phyloP scores from a whole-genome alignment of 1,140 invertebrate genomes.

The Sycophaga agraensis region DNA sequence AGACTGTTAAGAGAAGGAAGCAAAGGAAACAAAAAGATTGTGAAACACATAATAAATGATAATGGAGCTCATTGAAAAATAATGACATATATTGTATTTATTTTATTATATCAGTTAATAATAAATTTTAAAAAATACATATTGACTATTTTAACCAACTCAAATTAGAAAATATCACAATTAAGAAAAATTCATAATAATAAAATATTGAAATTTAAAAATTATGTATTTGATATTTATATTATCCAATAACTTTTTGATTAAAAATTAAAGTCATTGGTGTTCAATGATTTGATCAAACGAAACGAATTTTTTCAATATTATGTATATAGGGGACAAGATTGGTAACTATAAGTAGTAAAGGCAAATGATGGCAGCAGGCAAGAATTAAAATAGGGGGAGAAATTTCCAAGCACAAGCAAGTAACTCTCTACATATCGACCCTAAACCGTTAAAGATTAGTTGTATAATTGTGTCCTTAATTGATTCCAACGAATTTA shows the following conservation, averaged over 20 bases:
- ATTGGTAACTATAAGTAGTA: too few species aligned
- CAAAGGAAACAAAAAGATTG: slow-evolving; percentile 19
- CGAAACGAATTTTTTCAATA: too few species aligned
- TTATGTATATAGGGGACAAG: too few species aligned
- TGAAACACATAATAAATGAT: slow-evolving; percentile 11
- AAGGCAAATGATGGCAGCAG: too few species aligned
- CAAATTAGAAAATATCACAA: too few species aligned
- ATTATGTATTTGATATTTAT: neutral
- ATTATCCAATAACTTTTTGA: too few species aligned
- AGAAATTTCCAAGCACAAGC: slow-evolving; percentile 48
- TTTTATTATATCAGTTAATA: too few species aligned
- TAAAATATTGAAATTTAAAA: too few species aligned
- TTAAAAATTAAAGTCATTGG: neutral
- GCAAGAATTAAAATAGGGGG: slow-evolving; percentile 10
- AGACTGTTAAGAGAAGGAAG: slow-evolving; percentile 17
- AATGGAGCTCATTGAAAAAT: slow-evolving; percentile 11
- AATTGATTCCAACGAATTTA: slow-evolving; percentile 31
- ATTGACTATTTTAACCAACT: too few species aligned
- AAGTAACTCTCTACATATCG: slow-evolving; percentile 26
- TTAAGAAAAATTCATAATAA: too few species aligned
- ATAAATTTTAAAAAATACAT: too few species aligned
- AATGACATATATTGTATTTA: neutral
- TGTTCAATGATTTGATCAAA: slow-evolving; percentile 13
- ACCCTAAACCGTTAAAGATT: slow-evolving; percentile 31
- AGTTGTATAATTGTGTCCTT: slow-evolving; percentile 57